Base-by-base conservation (phyloP, 2,797 vertebrate species). In the Acrossocheilus fasciatus region DNA sequence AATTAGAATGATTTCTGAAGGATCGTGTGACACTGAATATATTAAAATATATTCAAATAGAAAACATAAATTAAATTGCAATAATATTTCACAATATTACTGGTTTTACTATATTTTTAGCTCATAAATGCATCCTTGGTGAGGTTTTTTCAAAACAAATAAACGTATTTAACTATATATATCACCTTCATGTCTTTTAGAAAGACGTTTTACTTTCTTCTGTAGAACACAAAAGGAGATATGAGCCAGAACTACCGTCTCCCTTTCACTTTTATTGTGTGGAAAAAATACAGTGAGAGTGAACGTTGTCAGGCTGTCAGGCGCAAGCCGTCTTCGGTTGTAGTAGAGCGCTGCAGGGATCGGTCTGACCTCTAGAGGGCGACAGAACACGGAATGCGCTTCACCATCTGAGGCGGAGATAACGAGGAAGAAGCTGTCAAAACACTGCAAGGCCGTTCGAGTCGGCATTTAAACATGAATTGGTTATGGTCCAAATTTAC, bases 371-470 rank as follows among this genome's bases (percentile, higher is more conserved):
- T 75, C 15, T 39, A 86, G 85, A 81, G 43, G 78, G 34, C 85
- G 85, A 54, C 78, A 86, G 23, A 86, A 52, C 41, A 34, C 45
- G 11, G 43, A 39, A 23, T 20, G 2, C 10, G 10, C 20, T 64
- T 10, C 43, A 52, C 20, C 57, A 50, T 39, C 54, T 20, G 30
- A 66, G 11, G 14, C 23, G 34, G 43, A 86, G 30, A 54, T 34
- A 30, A 41, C 78, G 85, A 86, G 78, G 85, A 86, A 86, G 85
- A 86, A 47, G 57, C 30, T 39, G 54, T 74, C 69, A 86, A 86
- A 86, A 86, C 85, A 86, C 2, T 74, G 57, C 26, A 15, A 86
- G 85, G 78, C 85, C 85, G 43, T 6, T 1, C 6, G 30, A 47
- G 54, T 74, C 30, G 66, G 36, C 23, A 6, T 34, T 45, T 72